Percentiles rank a stretch among this genome's conserved stretches.
phyloP scores from a whole-genome alignment of 2,888 invertebrate species.

The Sesia bembeciformis region DNA sequence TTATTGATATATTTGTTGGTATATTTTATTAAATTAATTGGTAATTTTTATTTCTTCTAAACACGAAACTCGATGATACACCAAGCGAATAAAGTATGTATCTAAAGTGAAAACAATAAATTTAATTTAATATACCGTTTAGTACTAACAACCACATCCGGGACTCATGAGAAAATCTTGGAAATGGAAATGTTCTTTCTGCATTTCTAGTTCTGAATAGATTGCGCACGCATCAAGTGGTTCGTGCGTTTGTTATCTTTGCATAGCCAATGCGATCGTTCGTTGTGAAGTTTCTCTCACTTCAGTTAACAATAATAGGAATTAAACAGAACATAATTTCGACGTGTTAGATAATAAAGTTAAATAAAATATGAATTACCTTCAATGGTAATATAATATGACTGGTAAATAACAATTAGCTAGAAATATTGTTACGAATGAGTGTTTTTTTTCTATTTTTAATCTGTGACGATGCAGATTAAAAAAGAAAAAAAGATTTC shows the following conservation, averaged over 20 bases:
- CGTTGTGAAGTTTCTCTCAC: background rate
- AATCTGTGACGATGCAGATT: no score
- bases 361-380: no score
- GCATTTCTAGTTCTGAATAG: background rate
- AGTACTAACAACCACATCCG: background rate
- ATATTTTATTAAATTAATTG: no score
- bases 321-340: no score
- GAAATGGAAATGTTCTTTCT: background rate
- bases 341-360: no score
- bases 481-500: no score
- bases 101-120: conserved; percentile 18
- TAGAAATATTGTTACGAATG: no score
- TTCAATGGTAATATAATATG: no score
- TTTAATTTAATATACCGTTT: conserved; percentile 29
- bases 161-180: background rate
- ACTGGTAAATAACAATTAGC: no score
- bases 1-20: no score
- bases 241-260: background rate
- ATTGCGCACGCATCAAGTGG: background rate
- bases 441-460: no score
- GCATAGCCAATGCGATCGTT: conserved; percentile 12
- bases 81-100: conserved; percentile 24
- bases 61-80: conserved; percentile 27
- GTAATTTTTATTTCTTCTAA: conserved; percentile 3
- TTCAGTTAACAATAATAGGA: background rate